Percentiles rank a stretch among this genome's conserved stretches.
Conservation (phyloP, 2,797 vertebrate species). For the Zenarchopterus dispar region DNA sequence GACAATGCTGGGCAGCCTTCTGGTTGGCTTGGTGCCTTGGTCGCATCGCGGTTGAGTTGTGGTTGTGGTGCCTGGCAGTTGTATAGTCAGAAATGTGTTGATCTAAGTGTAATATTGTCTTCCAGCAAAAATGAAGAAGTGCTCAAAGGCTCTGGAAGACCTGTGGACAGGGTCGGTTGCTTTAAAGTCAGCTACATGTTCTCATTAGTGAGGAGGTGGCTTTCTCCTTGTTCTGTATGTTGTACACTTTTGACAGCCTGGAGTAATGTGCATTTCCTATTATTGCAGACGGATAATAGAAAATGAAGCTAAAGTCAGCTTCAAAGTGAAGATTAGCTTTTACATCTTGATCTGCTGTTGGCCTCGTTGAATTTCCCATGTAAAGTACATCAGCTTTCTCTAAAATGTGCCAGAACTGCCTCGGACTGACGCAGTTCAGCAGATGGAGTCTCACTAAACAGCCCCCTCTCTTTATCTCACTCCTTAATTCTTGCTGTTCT, state of each 20-base stretch:
- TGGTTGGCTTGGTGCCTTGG: conserved; percentile 31
- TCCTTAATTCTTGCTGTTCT: conserved; percentile 35
- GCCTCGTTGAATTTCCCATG: conserved; percentile 34
- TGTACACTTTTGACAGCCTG: neutral
- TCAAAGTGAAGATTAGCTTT: conserved; percentile 22
- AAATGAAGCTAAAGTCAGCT: conserved; percentile 23
- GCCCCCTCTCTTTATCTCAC: conserved; percentile 33
- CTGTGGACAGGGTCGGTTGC: neutral
- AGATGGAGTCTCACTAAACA: conserved; percentile 66
- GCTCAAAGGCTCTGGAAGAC: conserved; percentile 14
- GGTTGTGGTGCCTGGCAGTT: conserved; percentile 22
- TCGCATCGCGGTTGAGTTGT: conserved; percentile 49
- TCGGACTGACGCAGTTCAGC: conserved; percentile 67
- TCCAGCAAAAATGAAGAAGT: conserved; percentile 25
- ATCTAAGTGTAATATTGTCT: conserved; percentile 36
- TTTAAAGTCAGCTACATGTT: too few species aligned
- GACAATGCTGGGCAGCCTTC: conserved; percentile 12
- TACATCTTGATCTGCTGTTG: conserved; percentile 48
- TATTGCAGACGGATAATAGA: neutral
- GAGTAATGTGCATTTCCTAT: neutral
- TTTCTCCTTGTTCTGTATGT: neutral
- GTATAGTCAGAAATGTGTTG: conserved; percentile 27
- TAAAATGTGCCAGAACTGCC: conserved; percentile 59
- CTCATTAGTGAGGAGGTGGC: neutral
- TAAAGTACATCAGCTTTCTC: conserved; percentile 47